A percentile compares a stretch with the other conserved stretches of the same genome.
phyloP scores from a whole-genome alignment of 1,140 invertebrate genomes.

The Brachionus rubens region DNA sequence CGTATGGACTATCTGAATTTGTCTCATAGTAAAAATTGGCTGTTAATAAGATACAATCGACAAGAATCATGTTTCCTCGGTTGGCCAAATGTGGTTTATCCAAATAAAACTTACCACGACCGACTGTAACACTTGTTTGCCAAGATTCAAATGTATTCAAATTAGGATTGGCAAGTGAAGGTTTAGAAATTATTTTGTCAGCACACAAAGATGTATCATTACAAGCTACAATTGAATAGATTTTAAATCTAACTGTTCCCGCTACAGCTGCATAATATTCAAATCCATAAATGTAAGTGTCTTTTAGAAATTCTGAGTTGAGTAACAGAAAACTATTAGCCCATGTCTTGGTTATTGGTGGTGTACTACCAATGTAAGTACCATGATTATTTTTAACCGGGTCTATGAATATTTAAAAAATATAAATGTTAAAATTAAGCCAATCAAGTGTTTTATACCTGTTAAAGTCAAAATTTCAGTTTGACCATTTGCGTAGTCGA shows the following conservation, averaged over 20 bases:
- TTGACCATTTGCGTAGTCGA: neutral
- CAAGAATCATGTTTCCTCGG: neutral
- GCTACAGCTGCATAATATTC: neutral
- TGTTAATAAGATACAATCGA: neutral
- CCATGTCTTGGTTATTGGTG: neutral
- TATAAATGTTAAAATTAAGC: neutral
- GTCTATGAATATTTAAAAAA: neutral
- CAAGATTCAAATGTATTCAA: neutral
- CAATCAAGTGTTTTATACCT: neutral
- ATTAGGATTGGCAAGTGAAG: neutral
- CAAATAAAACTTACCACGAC: neutral
- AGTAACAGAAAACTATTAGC: neutral
- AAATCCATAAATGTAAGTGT: conserved; percentile 24
- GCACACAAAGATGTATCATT: neutral
- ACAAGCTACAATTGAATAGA: neutral
- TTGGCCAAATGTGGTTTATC: neutral
- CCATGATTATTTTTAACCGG: neutral
- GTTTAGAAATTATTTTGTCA: neutral
- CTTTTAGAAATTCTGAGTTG: neutral
- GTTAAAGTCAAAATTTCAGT: neutral
- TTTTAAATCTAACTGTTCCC: neutral
- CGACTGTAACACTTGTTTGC: neutral
- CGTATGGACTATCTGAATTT: neutral
- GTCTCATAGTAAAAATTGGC: neutral
- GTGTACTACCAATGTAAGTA: neutral